Evolutionary conservation across 2,797 vertebrate species (phyloP).

Genomic region (Percopsis omiscomaycus): DNA sequence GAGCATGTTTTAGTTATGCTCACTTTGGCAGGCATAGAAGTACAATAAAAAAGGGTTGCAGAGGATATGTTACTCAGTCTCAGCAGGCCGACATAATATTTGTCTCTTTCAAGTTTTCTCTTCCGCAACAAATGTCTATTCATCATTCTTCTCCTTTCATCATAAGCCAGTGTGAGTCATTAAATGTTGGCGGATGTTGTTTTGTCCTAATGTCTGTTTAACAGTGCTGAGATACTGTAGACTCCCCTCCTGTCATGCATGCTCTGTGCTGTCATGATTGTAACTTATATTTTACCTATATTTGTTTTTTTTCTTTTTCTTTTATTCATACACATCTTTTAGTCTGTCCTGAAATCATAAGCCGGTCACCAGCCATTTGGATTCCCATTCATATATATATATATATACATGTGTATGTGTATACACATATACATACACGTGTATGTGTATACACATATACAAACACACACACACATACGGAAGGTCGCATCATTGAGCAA

Average conservation of each 20-base stretch:
- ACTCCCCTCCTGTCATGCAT: not conserved
- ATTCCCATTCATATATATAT: no score
- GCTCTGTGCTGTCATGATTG: slow-evolving; percentile 18
- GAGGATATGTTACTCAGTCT: not conserved
- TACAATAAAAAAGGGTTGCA: slow-evolving; percentile 11
- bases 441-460: no score
- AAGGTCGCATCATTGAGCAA: no score
- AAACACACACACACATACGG: no score
- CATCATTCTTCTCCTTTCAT: slow-evolving; percentile 21
- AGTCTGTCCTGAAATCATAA: not conserved
- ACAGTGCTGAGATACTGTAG: slow-evolving; percentile 22
- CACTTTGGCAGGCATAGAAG: slow-evolving; percentile 10
- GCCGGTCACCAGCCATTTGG: no score
- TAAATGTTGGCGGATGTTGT: not conserved
- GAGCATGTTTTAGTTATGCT: slow-evolving; percentile 13
- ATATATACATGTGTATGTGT: no score
- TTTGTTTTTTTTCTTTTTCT: not conserved
- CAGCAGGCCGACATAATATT: not conserved
- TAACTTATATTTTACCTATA: not conserved
- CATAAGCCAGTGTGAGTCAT: slow-evolving; percentile 23
- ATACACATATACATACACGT: no score
- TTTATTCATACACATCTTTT: not conserved
- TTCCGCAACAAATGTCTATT: slow-evolving; percentile 15
- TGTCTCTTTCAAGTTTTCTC: slow-evolving; percentile 22
- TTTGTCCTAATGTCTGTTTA: slow-evolving; percentile 15